Evolutionary conservation across 2,888 invertebrate species (phyloP).

Genomic region (Zelleria hepariella): DNA sequence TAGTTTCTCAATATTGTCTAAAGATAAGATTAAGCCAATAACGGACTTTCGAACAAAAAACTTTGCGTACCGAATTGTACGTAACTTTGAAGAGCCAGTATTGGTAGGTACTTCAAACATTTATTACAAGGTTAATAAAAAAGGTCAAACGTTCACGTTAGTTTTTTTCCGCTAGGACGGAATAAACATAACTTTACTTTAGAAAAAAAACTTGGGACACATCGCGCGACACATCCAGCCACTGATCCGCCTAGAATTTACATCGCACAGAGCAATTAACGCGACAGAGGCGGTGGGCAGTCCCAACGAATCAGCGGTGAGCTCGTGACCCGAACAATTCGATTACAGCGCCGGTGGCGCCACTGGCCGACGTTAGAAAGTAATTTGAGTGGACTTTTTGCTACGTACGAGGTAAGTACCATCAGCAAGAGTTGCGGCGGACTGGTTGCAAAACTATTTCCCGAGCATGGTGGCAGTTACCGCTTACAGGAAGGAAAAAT

Average conservation of each 20-base stretch:
- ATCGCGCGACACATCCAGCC: background rate
- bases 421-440: background rate
- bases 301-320: background rate
- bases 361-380: slow-evolving; percentile 25
- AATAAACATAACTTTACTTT: background rate
- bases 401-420: background rate
- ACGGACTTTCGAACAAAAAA: too few relatives aligned
- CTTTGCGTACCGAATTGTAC: too few relatives aligned
- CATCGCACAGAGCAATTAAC: slow-evolving; percentile 1
- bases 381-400: slow-evolving; percentile 37
- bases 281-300: background rate
- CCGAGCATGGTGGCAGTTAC: too few relatives aligned
- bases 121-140: too few relatives aligned
- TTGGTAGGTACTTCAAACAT: too few relatives aligned
- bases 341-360: background rate
- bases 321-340: background rate
- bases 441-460: too few relatives aligned
- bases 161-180: background rate
- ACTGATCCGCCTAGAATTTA: background rate
- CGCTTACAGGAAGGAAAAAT: too few relatives aligned
- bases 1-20: too few relatives aligned
- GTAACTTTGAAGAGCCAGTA: too few relatives aligned
- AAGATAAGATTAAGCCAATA: too few relatives aligned
- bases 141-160: too few relatives aligned
- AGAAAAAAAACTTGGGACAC: background rate